Evolutionary conservation across 2,797 vertebrate species (phyloP).

Genomic region (Calcarius lapponicus): DNA sequence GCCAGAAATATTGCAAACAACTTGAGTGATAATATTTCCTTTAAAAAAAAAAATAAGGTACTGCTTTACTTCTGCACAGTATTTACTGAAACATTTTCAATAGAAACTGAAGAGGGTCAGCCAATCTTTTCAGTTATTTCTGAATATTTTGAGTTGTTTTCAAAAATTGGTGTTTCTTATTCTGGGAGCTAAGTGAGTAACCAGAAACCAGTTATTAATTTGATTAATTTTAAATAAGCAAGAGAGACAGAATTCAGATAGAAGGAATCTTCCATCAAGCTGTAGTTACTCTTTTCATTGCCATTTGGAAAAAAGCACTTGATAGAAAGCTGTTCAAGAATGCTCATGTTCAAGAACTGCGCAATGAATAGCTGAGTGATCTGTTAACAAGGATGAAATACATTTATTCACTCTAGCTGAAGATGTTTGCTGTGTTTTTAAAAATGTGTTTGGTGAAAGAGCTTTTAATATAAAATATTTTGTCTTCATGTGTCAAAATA

Average conservation of each 20-base stretch:
- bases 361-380: background rate
- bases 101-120: background rate
- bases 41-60: background rate
- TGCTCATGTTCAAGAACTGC: background rate
- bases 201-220: conserved; percentile 20
- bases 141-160: background rate
- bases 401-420: background rate
- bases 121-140: background rate
- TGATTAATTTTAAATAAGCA: conserved; percentile 4
- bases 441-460: background rate
- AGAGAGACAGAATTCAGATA: background rate
- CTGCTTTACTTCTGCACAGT: background rate
- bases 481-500: background rate
- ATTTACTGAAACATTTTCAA: conserved; percentile 9
- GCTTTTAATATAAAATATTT: background rate
- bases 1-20: background rate
- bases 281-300: background rate
- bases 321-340: background rate
- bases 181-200: background rate
- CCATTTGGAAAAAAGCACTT: background rate
- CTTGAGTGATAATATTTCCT: background rate
- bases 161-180: background rate
- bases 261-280: background rate
- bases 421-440: background rate
- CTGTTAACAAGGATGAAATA: background rate